Conservation (phyloP, 64 coral and sea anemone genomes). For the Stylophora pistillata region DNA sequence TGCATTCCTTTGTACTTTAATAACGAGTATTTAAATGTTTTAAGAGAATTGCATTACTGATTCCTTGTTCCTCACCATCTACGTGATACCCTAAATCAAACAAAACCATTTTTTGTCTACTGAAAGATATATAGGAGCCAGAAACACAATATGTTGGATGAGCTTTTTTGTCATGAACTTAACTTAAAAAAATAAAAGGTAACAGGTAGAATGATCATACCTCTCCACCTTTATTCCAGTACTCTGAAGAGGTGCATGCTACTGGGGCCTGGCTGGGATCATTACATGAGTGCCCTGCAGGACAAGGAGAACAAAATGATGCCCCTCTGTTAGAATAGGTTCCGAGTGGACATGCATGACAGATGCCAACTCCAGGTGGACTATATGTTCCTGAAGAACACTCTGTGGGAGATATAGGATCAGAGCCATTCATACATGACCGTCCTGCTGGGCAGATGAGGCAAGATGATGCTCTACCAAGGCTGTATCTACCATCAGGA, state of each 20-base stretch:
- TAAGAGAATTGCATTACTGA: too few species aligned
- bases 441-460: constrained; percentile 72
- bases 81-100: too few species aligned
- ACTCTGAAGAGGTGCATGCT: constrained; percentile 50
- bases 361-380: constrained; percentile 75
- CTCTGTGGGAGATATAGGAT: constrained; percentile 64
- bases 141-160: too few species aligned
- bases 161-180: too few species aligned
- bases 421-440: constrained; percentile 76
- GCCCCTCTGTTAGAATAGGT: constrained; percentile 39
- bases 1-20: too few species aligned
- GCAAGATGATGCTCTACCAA: constrained; percentile 66
- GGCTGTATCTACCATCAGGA: constrained; percentile 85
- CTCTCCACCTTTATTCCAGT: constrained; percentile 96
- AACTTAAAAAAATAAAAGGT: not conserved
- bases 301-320: constrained; percentile 86
- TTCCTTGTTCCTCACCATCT: too few species aligned
- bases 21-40: too few species aligned
- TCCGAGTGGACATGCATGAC: constrained; percentile 79
- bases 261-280: constrained; percentile 70
- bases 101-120: too few species aligned
- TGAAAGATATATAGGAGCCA: too few species aligned
- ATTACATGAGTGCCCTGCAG: constrained; percentile 83
- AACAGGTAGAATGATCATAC: constrained; percentile 15
- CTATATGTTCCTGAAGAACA: constrained; percentile 81